A percentile compares a stretch with the other conserved stretches of the same genome.
Conservation (phyloP, 2,113 vertebrate species). For the Galemys pyrenaicus region DNA sequence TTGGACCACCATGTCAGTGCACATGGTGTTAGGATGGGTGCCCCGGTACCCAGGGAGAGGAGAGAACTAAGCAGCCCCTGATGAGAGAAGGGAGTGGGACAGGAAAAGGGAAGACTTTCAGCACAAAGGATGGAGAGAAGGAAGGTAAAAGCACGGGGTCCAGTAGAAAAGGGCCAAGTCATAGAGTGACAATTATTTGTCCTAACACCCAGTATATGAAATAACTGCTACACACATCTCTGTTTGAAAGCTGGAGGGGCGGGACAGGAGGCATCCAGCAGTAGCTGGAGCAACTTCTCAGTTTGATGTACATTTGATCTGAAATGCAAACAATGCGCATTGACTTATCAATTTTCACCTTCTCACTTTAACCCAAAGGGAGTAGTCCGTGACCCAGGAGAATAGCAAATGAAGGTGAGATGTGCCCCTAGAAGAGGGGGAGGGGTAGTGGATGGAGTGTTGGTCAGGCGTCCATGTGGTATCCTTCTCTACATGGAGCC, state of each 20-base stretch:
- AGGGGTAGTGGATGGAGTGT: neutral
- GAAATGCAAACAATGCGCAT: neutral
- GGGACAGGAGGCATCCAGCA: neutral
- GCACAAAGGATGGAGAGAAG: accelerated
- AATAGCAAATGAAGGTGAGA: neutral
- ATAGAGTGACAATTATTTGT: neutral
- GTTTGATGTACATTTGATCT: neutral
- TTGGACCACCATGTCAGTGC: neutral
- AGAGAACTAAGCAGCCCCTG: neutral
- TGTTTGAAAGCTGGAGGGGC: neutral
- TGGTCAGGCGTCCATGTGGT: accelerated
- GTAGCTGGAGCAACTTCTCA: neutral
- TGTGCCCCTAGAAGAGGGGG: accelerated
- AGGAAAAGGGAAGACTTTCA: neutral
- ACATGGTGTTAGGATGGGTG: neutral
- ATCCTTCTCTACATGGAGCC: accelerated
- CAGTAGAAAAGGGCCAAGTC: too few relatives aligned
- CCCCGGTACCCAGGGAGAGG: neutral
- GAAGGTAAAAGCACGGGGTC: too few relatives aligned
- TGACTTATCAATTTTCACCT: neutral
- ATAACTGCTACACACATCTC: accelerated
- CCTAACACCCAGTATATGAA: too few relatives aligned
- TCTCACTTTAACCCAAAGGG: neutral
- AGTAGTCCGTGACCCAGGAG: neutral
- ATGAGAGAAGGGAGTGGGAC: neutral